phyloP scores from a whole-genome alignment of 2,113 vertebrate genomes.

The Erythrocercus mccallii region DNA sequence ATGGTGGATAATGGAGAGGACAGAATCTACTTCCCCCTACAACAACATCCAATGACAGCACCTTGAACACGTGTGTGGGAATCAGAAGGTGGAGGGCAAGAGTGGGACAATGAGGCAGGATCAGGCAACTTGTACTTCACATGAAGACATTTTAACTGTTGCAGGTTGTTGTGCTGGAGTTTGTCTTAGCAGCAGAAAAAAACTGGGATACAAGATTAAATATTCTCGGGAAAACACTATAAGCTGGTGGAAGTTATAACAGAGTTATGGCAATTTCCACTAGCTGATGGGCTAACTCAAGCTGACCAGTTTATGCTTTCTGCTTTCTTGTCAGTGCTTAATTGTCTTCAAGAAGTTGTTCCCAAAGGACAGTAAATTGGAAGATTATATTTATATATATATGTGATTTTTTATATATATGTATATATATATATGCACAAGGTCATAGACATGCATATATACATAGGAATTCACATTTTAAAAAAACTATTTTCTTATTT shows the following conservation, averaged over 20 bases:
- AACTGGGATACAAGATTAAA: neutral
- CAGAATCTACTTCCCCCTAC: neutral
- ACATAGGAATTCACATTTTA: neutral
- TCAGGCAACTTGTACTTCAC: neutral
- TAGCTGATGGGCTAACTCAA: neutral
- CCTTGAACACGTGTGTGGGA: fast-evolving
- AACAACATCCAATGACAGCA: neutral
- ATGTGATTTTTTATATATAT: too few relatives aligned
- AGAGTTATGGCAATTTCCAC: neutral
- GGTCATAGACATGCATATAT: neutral
- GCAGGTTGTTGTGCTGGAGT: neutral
- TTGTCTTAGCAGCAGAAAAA: neutral
- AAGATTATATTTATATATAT: neutral
- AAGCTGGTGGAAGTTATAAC: neutral
- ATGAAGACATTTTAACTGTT: neutral
- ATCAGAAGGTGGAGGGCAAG: neutral
- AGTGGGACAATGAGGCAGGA: neutral
- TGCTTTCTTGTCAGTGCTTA: neutral
- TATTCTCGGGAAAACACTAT: neutral
- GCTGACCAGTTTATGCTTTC: neutral
- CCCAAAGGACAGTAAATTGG: neutral
- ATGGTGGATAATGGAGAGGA: neutral
- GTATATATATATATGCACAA: too few relatives aligned
- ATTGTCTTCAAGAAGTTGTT: neutral
- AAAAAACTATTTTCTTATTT: neutral